Conservation (phyloP, 35 echinoderm and acorn worm species). For the Apostichopus californicus region DNA sequence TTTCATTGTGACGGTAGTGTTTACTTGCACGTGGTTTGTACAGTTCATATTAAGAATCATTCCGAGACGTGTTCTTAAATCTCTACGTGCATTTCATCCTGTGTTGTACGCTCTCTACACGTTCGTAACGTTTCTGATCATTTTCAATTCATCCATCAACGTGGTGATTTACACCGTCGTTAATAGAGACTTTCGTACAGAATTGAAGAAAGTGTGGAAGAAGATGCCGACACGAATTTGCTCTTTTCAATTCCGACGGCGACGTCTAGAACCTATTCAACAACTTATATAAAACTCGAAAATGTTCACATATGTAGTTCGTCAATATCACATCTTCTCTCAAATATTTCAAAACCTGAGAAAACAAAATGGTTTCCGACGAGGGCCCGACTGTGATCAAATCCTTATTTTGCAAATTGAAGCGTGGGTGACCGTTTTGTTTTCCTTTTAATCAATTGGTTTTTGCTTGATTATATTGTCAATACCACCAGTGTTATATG, state of each 20-base stretch:
- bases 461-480: no score
- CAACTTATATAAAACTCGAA: no score
- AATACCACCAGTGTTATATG: no score
- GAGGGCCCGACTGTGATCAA: no score
- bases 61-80: background rate
- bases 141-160: conserved; percentile 32
- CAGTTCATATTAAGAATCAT: background rate
- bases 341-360: no score
- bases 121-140: background rate
- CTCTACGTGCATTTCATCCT: background rate
- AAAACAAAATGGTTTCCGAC: no score
- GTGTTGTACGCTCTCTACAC: conserved; percentile 8
- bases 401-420: no score
- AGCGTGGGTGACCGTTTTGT: no score
- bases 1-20: conserved; percentile 25
- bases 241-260: background rate
- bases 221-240: background rate
- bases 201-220: background rate
- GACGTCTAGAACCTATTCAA: background rate
- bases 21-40: background rate
- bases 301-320: no score
- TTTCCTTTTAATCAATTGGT: no score
- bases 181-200: background rate
- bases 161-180: conserved; percentile 20
- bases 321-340: no score